Base-by-base conservation (phyloP, 2,888 invertebrate species). In the Sycophila texana region DNA sequence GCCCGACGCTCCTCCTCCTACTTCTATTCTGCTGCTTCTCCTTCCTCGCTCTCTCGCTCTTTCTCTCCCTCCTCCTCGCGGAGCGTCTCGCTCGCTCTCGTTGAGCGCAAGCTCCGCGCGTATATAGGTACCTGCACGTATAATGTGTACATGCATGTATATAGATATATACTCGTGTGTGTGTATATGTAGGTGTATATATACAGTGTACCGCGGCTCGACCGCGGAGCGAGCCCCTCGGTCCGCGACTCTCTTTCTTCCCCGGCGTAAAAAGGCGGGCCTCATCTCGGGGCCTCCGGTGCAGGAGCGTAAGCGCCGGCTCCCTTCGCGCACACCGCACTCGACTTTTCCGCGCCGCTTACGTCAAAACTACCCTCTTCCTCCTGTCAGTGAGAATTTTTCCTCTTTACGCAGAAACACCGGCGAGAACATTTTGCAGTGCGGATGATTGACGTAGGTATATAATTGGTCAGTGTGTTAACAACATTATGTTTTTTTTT, bases 221-320 rank as follows among this genome's bases (percentile, higher is more conserved):
- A 55, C 20, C 20, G 58, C 58, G 39, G 58, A 57, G 49, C 65
- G 58, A 61, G 74, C 74, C 49, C n/a, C 39, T 39, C 39, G 39
- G 39, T 68, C 73, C 81, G 74, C 80, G 77, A 82, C 82, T 74
- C 80, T 79, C 79, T 77, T 79, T 74, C 72, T 71, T 72, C 73
- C 58, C 74, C 80, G 85, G 81, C 82, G 86, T 86, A 89, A 89
- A 88, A 89, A 89, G 87, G 84, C 86, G 86, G 86, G 84, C 86
- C 86, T 86, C 85, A 84, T 84, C 84, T 83, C 55, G 57, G 70
- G 77, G 63, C 77, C 66, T 83, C 72, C 61, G 65, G 47, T 61
- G 77, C 79, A 83, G 83, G 84, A 82, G 76, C 79, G 84, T 83
- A 80, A 71, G 80, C 79, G 83, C 75, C 75, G 70, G 81, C 73